Conservation (phyloP, 2,113 vertebrate genomes). For the Ctenomys sociabilis region DNA sequence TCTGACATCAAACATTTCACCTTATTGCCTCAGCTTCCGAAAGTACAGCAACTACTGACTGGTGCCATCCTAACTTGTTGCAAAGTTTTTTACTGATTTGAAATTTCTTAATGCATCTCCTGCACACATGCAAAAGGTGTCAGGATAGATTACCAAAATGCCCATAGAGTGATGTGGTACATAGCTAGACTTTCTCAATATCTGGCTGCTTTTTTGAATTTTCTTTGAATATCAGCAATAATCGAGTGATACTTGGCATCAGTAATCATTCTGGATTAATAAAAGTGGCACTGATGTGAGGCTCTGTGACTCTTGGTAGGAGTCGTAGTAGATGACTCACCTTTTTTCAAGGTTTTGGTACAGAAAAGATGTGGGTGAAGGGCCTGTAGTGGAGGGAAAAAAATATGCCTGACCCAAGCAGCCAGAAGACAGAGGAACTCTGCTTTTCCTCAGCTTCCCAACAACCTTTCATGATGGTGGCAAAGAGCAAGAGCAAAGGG, state of each 20-base stretch:
- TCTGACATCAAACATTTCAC: not conserved
- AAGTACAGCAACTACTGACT: not conserved
- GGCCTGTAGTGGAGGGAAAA: no score
- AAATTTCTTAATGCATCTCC: no score
- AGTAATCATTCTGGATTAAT: not conserved
- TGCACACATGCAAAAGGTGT: no score
- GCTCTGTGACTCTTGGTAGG: not conserved
- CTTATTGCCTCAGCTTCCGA: not conserved
- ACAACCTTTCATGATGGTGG: no score
- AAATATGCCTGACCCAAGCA: no score
- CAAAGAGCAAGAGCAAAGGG: no score
- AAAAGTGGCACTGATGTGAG: not conserved
- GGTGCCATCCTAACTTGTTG: no score
- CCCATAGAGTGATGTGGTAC: not conserved
- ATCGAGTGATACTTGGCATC: not conserved
- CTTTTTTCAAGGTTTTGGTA: not conserved
- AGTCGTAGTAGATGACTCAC: not conserved
- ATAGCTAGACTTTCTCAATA: not conserved
- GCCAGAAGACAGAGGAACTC: no score
- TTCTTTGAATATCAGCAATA: not conserved
- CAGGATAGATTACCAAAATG: not conserved
- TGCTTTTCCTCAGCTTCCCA: no score
- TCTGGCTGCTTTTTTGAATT: not conserved
- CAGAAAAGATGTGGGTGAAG: not conserved
- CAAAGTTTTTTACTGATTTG: not conserved